A percentile compares a stretch with the other conserved stretches of the same genome.
These are phyloP conservation scores for Tachuris rubrigastra DNA, from an alignment of 2,113 vertebrate species.

Conservation along the genomic window DNA sequence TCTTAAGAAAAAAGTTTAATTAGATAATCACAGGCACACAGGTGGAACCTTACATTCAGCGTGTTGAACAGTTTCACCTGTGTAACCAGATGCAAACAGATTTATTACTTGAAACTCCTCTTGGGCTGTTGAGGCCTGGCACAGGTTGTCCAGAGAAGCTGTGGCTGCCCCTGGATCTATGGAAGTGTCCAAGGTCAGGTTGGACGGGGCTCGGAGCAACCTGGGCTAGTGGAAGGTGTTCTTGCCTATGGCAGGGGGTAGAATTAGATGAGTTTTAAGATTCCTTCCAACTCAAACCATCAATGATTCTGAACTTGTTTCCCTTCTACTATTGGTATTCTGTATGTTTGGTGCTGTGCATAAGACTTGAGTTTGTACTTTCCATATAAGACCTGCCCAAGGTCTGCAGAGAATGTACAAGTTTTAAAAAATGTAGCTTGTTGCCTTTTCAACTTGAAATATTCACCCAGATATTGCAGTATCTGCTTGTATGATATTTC, in stretches of 20 bases:
- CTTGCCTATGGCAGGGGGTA: not conserved
- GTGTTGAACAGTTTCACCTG: not conserved
- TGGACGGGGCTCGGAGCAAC: fast-evolving
- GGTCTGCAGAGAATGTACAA: not conserved
- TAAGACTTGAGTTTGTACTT: not conserved
- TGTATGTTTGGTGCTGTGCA: fast-evolving
- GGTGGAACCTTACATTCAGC: not conserved
- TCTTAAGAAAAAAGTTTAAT: not conserved
- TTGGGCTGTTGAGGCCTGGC: not conserved
- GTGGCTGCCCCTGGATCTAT: not conserved
- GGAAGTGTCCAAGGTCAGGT: fast-evolving
- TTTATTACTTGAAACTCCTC: not conserved
- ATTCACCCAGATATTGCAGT: fast-evolving
- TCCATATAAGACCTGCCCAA: not conserved
- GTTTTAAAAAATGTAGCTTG: not conserved
- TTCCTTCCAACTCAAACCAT: not conserved
- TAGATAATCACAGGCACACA: not conserved
- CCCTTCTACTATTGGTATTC: fast-evolving
- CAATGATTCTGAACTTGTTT: not conserved
- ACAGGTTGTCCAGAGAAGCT: not conserved
- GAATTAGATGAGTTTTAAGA: fast-evolving
- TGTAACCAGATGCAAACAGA: not conserved
- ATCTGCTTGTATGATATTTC: not conserved
- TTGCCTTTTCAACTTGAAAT: not conserved
- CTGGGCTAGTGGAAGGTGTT: fast-evolving